Conservation (phyloP, 2,797 vertebrate genomes). For the Alauda arvensis region DNA sequence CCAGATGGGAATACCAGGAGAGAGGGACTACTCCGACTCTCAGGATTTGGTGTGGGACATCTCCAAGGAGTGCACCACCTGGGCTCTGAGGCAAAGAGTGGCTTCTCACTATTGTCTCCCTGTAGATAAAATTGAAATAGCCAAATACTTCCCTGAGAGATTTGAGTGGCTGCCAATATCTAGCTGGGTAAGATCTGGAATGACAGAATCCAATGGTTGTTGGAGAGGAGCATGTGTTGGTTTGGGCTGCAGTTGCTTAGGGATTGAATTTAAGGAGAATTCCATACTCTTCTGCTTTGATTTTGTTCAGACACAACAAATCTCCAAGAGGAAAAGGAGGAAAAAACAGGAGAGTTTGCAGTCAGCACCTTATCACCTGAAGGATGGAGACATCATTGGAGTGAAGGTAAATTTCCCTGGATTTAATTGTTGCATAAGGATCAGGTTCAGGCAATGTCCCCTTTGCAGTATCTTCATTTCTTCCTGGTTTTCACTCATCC, state of each 20-base stretch:
- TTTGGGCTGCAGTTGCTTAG: neutral
- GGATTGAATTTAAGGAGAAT: neutral
- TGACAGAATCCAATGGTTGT: neutral
- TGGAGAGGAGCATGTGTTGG: neutral
- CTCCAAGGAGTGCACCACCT: constrained; percentile 76
- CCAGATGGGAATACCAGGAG: constrained; percentile 81
- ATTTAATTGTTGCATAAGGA: neutral
- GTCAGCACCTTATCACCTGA: constrained; percentile 84
- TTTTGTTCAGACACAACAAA: constrained; percentile 81
- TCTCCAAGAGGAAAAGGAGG: constrained; percentile 88
- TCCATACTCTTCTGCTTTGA: neutral
- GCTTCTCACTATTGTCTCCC: constrained; percentile 80
- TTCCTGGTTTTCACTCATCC: neutral
- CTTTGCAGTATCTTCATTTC: neutral
- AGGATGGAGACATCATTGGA: constrained; percentile 88
- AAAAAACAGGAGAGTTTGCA: constrained; percentile 83
- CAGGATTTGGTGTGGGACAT: constrained; percentile 87
- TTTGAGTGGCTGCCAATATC: constrained; percentile 87
- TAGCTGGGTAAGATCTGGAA: constrained; percentile 80
- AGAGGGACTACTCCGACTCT: constrained; percentile 75
- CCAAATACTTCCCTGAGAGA: constrained; percentile 88
- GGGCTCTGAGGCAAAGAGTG: constrained; percentile 74
- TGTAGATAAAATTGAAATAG: constrained; percentile 85
- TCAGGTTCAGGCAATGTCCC: neutral
- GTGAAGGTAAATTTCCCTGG: constrained; percentile 79